Evolutionary conservation across 37 sponge, comb jelly and placozoan genomes (phyloP), one percentile per base, ranked within the genome.

Genomic region (Beroe forskalii): DNA sequence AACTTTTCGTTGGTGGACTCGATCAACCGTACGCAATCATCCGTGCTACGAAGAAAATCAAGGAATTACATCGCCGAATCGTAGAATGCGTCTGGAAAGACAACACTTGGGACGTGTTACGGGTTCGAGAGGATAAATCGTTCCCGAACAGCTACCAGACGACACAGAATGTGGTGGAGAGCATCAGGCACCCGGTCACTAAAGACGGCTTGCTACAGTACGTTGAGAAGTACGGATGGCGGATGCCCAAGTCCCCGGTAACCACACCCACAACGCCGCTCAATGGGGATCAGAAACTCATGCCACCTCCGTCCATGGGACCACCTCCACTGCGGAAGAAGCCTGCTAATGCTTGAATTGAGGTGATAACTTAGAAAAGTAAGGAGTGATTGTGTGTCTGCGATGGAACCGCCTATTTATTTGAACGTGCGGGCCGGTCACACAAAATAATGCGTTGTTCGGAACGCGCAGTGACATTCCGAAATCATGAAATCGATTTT

Each of bases 51-150:
- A 97, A 91, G 80, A 96, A 95, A 83, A 89, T 91, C 0, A 86
- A 63, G 64, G 90, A 94, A 55, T 67, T 93, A 24, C 92, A 95
- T 90, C 91, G 94, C 0, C 93, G 93, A 20, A 98, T 98, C n/a
- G 89, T 98, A 14, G 99, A 98, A 92, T 98, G 99, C 75, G 89
- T 67, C 32, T 96, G 93, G 94, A 55, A 41, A 83, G 9, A 60
- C n/a, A 62, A 91, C 44, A 55, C 80, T 60, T 96, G 97, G 97
- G 93, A 92, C 42, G 94, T 98, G 60, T 60, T 96, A 61, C 67
- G 96, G 63, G 92, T 95, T 23, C 61, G 99, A 42, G 94, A 93
- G 27, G 99, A 98, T 86, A 98, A 98, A 67, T 93, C 95, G 62
- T 93, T 92, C 32, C 99, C 99, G 0, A 96, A 98, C 76, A 91